These are phyloP conservation scores for Hyposoter didymator DNA, from an alignment of 2,888 invertebrate species.

Conservation along the genomic window DNA sequence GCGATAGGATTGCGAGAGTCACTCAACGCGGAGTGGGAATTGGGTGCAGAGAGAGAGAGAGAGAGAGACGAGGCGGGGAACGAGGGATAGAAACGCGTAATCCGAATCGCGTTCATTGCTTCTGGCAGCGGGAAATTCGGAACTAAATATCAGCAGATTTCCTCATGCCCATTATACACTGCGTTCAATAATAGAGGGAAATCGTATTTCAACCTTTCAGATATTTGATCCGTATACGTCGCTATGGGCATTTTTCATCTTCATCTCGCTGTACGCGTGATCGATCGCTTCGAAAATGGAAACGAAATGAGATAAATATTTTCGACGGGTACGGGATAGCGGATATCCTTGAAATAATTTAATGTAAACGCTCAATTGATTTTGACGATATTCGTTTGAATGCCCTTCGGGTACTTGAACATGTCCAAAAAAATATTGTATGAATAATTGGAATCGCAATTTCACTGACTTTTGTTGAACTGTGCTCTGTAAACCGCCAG, in stretches of 20 bases:
- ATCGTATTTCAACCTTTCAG: slow-evolving; percentile 56
- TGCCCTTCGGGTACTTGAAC: background rate
- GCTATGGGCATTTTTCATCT: slow-evolving; percentile 7
- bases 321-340: background rate
- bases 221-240: slow-evolving; percentile 36
- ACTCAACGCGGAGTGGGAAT: background rate
- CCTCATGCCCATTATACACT: slow-evolving; percentile 25
- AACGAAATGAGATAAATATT: slow-evolving; percentile 2
- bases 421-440: background rate
- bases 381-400: background rate
- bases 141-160: slow-evolving; percentile 41
- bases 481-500: background rate
- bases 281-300: background rate
- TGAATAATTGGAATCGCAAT: slow-evolving; percentile 3
- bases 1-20: slow-evolving; percentile 18
- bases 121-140: slow-evolving; percentile 24
- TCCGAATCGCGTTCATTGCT: slow-evolving; percentile 39
- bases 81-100: slow-evolving; percentile 33
- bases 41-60: no score
- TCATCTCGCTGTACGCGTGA: background rate
- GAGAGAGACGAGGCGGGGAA: background rate
- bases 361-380: background rate
- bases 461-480: background rate
- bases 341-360: background rate
- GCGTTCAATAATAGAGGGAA: slow-evolving; percentile 47